Conservation (phyloP, 2,888 invertebrate genomes). For the Dolichomitus sp. region DNA sequence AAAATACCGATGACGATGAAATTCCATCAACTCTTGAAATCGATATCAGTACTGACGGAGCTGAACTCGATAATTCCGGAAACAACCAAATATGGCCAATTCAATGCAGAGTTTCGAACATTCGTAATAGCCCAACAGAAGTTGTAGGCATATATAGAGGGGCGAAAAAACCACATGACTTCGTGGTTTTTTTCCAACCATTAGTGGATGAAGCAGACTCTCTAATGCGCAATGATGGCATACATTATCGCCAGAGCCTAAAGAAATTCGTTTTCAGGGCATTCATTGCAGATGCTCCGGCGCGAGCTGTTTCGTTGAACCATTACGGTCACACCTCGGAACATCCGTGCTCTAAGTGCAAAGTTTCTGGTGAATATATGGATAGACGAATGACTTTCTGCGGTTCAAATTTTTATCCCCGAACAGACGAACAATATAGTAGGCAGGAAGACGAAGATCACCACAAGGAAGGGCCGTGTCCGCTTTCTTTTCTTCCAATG, state of each 20-base stretch:
- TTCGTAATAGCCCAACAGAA: not conserved
- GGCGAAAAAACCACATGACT: slow-evolving; percentile 19
- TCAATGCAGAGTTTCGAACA: not conserved
- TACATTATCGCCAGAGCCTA: slow-evolving; percentile 27
- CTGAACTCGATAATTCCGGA: not conserved
- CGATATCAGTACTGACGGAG: not conserved
- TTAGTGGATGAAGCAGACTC: slow-evolving; percentile 12
- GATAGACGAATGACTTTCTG: slow-evolving; percentile 28
- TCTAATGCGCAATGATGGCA: slow-evolving; percentile 40
- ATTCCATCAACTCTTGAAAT: not conserved
- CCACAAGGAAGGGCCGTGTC: slow-evolving; percentile 5
- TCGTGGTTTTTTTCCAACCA: slow-evolving; percentile 2
- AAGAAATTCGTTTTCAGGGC: slow-evolving; percentile 13
- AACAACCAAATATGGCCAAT: not conserved
- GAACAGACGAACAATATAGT: slow-evolving; percentile 53
- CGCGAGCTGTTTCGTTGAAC: slow-evolving; percentile 57
- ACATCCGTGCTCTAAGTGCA: slow-evolving; percentile 60
- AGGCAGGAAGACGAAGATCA: slow-evolving; percentile 25
- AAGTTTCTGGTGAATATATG: slow-evolving; percentile 28
- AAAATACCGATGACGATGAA: not conserved
- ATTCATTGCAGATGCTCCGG: slow-evolving; percentile 68
- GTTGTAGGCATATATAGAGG: not conserved
- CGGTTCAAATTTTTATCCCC: slow-evolving; percentile 5
- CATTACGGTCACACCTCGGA: slow-evolving; percentile 50
- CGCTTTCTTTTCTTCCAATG: slow-evolving; percentile 4